Base-by-base conservation (phyloP, 2,797 vertebrate species). In the Onychomys arenicola region DNA sequence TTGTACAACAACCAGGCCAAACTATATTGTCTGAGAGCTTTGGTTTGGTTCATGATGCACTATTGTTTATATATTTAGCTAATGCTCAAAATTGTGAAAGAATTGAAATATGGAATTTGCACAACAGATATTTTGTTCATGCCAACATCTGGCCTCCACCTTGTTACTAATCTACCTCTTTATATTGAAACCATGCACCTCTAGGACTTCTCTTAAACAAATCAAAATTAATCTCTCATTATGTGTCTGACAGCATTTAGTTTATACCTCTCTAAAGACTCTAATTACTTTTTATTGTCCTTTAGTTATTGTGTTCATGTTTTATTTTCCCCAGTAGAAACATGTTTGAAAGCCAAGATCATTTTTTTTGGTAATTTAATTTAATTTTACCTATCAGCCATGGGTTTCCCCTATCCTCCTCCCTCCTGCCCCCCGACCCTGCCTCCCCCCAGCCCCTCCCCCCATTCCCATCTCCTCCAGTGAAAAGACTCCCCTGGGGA, bases 281-380 rank as follows among this genome's bases (percentile, higher is more conserved):
- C 14, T 67, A 52, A 55, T 77, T 52, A 82, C 13, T 82, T 91
- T 52, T n/a, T 40, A 63, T 34, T 83, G 4, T 37, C 59, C 94
- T 95, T 92, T 82, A 77, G 27, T 80, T 89, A 76, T 97, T 96
- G 32, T 83, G 7, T 78, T 61, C 34, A 67, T 89, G 91, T 63
- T 95, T 96, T 86, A 80, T 43, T 89, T 94, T 89, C 71, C 63
- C 49, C 27, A 75, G 2, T 63, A 55, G 69, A 71, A n/a, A 90
- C 2, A 49, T 88, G 63, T 49, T 65, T 71, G 73, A 67, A 71
- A 91, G 17, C 7, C 65, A 71, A 43, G 34, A 90, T 61, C 14
- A 88, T 84, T 69, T 78, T 37, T 71, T n/a, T n/a, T n/a, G n/a
- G n/a, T n/a, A n/a, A n/a, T n/a, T n/a, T n/a, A n/a, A n/a, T n/a